Evolutionary conservation across 2,113 vertebrate genomes (phyloP).

Genomic region (Ploceus nigricollis): DNA sequence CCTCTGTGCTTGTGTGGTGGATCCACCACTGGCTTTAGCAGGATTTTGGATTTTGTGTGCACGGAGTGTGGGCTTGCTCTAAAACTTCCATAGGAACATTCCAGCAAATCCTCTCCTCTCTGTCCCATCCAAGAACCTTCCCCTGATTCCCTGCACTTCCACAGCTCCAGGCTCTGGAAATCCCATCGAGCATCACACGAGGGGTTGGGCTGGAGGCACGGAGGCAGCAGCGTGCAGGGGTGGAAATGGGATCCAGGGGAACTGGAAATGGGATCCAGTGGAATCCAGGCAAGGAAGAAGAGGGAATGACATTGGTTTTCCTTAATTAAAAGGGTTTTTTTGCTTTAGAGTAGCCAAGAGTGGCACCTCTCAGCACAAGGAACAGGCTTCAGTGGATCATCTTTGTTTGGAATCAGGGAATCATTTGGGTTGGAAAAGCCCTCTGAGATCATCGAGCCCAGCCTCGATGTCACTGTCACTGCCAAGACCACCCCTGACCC

Average conservation of each 20-base stretch:
- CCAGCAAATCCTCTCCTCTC: background rate
- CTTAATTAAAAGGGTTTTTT: background rate
- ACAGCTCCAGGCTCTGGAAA: background rate
- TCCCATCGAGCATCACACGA: background rate
- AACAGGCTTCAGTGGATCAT: background rate
- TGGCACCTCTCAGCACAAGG: background rate
- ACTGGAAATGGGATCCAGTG: background rate
- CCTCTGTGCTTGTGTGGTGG: background rate
- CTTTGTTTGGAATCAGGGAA: background rate
- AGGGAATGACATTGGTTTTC: background rate
- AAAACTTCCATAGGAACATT: background rate
- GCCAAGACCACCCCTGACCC: background rate
- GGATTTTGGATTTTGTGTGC: background rate
- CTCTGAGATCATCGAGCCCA: rapidly evolving
- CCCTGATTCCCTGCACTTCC: background rate
- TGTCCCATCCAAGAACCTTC: background rate
- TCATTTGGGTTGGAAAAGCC: background rate
- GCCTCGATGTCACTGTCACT: background rate
- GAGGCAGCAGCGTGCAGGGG: background rate
- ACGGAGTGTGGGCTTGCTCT: background rate
- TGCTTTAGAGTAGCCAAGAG: background rate
- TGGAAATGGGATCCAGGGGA: no score
- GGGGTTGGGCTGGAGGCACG: background rate
- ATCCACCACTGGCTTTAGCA: no score
- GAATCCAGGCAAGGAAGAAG: background rate